phyloP scores from a whole-genome alignment of 1,140 invertebrate genomes.

The Drosophila ohnishii region DNA sequence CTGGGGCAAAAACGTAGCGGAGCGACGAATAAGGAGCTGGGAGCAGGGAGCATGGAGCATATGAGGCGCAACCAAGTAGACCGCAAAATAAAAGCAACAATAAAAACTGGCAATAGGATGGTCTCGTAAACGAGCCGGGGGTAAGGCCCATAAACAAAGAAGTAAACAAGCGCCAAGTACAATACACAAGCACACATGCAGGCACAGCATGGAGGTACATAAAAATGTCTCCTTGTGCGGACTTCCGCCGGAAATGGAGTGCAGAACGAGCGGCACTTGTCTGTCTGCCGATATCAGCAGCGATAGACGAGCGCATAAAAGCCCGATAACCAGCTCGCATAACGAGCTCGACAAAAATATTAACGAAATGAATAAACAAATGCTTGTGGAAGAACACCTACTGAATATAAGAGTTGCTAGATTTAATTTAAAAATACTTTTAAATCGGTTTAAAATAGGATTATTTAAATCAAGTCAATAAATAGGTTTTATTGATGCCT shows the following conservation, averaged over 20 bases:
- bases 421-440: not conserved
- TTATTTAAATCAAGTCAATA: too few relatives aligned
- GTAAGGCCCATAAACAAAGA: constrained; percentile 73
- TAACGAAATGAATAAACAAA: constrained; percentile 57
- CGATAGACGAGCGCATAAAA: constrained; percentile 61
- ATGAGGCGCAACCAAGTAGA: constrained; percentile 63
- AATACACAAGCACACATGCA: constrained; percentile 37
- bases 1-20: constrained; percentile 6
- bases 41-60: constrained; percentile 47
- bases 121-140: constrained; percentile 41
- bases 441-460: not conserved
- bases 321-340: constrained; percentile 65
- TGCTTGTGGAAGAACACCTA: not conserved
- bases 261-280: constrained; percentile 56
- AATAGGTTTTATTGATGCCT: not conserved
- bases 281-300: constrained; percentile 62
- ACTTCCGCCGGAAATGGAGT: constrained; percentile 76
- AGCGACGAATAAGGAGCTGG: constrained; percentile 16
- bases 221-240: constrained; percentile 53
- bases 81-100: constrained; percentile 78
- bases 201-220: constrained; percentile 20
- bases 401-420: not conserved
- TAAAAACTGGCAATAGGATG: constrained; percentile 50
- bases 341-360: constrained; percentile 67
- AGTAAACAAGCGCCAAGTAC: constrained; percentile 76